These are phyloP conservation scores for Myodes glareolus DNA, from an alignment of 2,113 vertebrate species.

Conservation along the genomic window DNA sequence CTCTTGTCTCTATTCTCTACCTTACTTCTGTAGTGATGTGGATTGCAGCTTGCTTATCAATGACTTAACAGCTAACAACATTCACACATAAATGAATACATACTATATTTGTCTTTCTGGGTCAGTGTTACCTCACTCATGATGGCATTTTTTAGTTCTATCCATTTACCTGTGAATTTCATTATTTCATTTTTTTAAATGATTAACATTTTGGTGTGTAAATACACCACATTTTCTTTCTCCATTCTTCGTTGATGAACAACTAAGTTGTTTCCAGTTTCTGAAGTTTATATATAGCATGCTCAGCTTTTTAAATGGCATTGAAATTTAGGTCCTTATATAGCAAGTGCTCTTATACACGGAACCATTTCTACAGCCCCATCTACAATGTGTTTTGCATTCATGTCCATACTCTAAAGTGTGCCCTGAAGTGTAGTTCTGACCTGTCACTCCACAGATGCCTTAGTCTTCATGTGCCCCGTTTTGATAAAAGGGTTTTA, in stretches of 20 bases:
- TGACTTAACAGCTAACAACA: neutral
- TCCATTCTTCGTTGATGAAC: neutral
- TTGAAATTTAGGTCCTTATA: rapidly evolving
- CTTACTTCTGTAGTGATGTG: neutral
- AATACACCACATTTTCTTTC: neutral
- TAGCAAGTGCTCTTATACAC: neutral
- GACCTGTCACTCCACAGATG: neutral
- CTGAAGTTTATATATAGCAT: too few species aligned
- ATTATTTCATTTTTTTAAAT: neutral
- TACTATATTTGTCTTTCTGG: neutral
- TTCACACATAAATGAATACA: neutral
- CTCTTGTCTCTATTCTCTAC: neutral
- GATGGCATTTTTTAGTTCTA: neutral
- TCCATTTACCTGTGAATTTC: neutral
- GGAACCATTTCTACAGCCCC: neutral
- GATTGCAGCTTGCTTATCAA: neutral
- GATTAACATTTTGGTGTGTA: neutral
- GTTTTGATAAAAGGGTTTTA: constrained; percentile 2
- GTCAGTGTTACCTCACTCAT: neutral
- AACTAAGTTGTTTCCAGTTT: neutral
- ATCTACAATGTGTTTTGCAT: neutral
- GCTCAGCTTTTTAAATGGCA: neutral
- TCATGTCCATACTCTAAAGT: neutral
- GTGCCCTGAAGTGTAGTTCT: neutral
- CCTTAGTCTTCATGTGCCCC: neutral